Evolutionary conservation across 2,113 vertebrate genomes (phyloP).

Genomic region (rat (Rattus norvegicus)): GRCr8 NC_086020.1:32618001-32618500

Average conservation of each 20-base stretch:
- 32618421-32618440: background rate
- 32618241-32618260: background rate
- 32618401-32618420: conserved; percentile 6
- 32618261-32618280: background rate
- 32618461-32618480: background rate
- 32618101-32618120: background rate
- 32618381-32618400: background rate
- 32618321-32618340: background rate
- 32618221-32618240: background rate
- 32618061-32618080: background rate
- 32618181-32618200: background rate
- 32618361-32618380: background rate
- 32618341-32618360: background rate
- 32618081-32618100: background rate
- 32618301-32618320: conserved; percentile 27
- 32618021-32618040: background rate
- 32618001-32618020: conserved; percentile 6
- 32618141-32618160: background rate
- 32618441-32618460: background rate
- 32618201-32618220: background rate
- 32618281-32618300: background rate
- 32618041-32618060: background rate
- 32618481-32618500: background rate
- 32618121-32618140: background rate
- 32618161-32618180: background rate